Conservation (phyloP, 1,140 invertebrate species). For the Aphelenchoides fujianensis region DNA sequence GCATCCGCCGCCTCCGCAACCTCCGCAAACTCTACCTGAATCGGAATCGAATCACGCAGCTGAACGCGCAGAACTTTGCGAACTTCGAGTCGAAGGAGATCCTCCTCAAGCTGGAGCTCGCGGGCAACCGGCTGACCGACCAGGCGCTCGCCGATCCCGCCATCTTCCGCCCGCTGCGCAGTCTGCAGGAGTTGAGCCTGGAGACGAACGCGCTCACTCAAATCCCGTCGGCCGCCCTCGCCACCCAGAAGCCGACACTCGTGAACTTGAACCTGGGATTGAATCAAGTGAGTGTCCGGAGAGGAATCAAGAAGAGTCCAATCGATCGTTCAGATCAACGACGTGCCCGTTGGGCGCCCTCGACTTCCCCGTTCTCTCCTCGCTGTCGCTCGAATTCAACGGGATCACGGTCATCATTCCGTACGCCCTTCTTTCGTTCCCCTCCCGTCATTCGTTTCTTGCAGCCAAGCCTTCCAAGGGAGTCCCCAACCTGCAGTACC, state of each 20-base stretch:
- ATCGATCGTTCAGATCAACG: constrained; percentile 46
- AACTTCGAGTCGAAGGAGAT: constrained; percentile 45
- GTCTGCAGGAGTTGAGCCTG: constrained; percentile 58
- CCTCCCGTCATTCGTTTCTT: too few species aligned
- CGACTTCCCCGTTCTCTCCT: constrained; percentile 54
- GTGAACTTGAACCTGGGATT: constrained; percentile 59
- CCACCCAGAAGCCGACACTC: constrained; percentile 51
- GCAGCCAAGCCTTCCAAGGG: too few species aligned
- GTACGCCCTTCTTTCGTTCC: too few species aligned
- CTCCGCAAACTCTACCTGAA: constrained; percentile 60
- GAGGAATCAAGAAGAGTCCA: background rate
- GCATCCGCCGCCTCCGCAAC: constrained; percentile 40
- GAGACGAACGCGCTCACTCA: constrained; percentile 58
- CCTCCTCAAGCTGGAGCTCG: constrained; percentile 57
- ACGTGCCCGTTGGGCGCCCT: constrained; percentile 60
- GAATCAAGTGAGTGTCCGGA: constrained; percentile 48
- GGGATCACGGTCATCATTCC: constrained; percentile 60
- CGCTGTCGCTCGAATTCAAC: constrained; percentile 60
- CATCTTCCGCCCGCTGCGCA: constrained; percentile 54
- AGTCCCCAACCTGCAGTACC: constrained; percentile 60
- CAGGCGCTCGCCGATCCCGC: constrained; percentile 41
- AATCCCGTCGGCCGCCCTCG: constrained; percentile 57
- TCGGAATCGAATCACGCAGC: constrained; percentile 52
- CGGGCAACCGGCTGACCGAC: constrained; percentile 57
- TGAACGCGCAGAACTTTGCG: constrained; percentile 48